Percentiles rank a stretch among this genome's conserved stretches.
Conservation (phyloP, 1,140 invertebrate genomes). For the Tetramorium simillimum region DNA sequence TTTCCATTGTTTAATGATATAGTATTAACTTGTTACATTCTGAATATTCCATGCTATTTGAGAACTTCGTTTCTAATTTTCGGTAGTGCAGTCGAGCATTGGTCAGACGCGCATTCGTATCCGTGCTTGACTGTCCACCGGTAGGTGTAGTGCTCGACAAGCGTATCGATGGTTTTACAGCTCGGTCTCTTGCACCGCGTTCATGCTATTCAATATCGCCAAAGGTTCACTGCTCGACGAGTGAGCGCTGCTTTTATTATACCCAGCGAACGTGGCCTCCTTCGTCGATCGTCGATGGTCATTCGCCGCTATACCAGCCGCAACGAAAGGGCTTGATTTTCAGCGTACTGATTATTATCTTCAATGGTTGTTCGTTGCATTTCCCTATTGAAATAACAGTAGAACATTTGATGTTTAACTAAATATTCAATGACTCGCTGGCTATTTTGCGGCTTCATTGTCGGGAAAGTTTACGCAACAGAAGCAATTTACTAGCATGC, state of each 20-base stretch:
- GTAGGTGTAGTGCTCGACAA: conserved; percentile 43
- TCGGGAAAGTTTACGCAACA: conserved; percentile 1
- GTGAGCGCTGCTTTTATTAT: conserved; percentile 62
- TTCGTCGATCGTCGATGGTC: conserved; percentile 15
- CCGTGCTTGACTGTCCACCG: neutral
- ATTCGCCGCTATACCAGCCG: neutral
- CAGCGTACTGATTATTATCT: neutral
- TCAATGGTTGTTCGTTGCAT: neutral
- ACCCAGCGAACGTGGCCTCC: conserved; percentile 11
- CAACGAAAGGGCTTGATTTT: conserved; percentile 8
- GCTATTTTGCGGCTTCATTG: neutral
- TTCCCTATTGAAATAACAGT: neutral
- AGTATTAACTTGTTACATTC: neutral
- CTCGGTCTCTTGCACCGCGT: conserved; percentile 34
- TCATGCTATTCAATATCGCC: conserved; percentile 68
- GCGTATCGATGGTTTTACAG: conserved; percentile 69
- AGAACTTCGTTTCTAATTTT: conserved; percentile 21
- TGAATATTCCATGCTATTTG: neutral
- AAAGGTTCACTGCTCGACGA: conserved; percentile 62
- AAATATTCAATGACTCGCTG: conserved; percentile 16
- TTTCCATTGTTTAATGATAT: neutral
- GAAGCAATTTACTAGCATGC: neutral
- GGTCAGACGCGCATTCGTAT: neutral
- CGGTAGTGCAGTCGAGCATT: conserved; percentile 16
- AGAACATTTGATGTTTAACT: neutral